Percentiles rank a stretch among this genome's conserved stretches.
phyloP scores from a whole-genome alignment of 2,113 vertebrate genomes.

The Recurvirostra avosetta region DNA sequence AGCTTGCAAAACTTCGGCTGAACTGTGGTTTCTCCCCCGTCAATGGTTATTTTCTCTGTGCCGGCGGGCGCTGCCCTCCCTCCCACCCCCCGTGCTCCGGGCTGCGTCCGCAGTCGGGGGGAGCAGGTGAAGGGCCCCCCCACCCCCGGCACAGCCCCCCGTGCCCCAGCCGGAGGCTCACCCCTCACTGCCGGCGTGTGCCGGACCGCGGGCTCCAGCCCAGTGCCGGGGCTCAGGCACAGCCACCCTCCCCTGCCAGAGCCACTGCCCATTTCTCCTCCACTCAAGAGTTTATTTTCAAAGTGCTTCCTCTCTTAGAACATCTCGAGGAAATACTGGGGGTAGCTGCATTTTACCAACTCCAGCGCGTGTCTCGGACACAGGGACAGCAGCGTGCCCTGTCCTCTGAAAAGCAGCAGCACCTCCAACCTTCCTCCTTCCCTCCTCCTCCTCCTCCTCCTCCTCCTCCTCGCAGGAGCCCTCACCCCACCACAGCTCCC shows the following conservation, averaged over 20 bases:
- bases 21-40: background rate
- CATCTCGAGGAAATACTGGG: background rate
- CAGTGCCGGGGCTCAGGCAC: background rate
- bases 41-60: background rate
- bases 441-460: too few relatives aligned
- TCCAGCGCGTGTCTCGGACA: rapidly evolving
- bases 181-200: background rate
- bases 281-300: background rate
- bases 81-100: background rate
- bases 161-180: background rate
- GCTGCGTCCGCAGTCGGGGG: background rate
- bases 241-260: background rate
- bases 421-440: background rate
- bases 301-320: background rate
- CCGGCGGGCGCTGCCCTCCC: background rate
- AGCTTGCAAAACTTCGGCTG: background rate
- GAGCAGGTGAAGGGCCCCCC: background rate
- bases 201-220: background rate
- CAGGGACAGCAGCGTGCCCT: background rate
- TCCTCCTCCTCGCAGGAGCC: background rate
- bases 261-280: background rate
- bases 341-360: rapidly evolving
- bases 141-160: rapidly evolving
- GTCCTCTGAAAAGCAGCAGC: background rate
- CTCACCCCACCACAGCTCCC: rapidly evolving